phyloP scores from a whole-genome alignment of 2,797 vertebrate genomes.

The Notamacropus eugenii region DNA sequence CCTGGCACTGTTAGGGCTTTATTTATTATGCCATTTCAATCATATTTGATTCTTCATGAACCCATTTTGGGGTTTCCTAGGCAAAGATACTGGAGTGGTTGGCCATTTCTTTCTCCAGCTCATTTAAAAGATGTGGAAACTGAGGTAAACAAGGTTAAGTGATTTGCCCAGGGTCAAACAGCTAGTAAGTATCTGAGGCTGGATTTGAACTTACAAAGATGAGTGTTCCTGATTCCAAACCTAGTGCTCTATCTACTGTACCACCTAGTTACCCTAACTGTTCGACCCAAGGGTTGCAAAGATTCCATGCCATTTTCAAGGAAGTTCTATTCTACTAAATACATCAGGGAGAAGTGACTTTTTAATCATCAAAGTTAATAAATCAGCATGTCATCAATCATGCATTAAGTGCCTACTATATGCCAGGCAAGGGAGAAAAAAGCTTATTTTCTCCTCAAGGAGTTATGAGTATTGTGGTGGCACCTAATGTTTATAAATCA shows the following conservation, averaged over 20 bases:
- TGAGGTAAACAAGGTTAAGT: not conserved
- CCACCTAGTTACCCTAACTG: not conserved
- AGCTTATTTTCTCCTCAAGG: not conserved
- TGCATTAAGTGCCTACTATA: not conserved
- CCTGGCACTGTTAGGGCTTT: not conserved
- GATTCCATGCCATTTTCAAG: not conserved
- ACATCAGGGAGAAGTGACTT: not conserved
- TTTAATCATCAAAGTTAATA: not conserved
- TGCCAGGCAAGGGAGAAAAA: not conserved
- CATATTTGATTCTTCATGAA: not conserved
- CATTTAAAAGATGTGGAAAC: not conserved
- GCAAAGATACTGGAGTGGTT: not conserved
- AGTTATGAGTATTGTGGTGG: not conserved
- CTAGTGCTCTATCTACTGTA: not conserved
- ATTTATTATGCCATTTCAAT: not conserved
- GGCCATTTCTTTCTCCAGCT: not conserved
- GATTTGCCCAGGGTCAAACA: not conserved
- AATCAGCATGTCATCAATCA: not conserved
- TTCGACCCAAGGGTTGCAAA: not conserved
- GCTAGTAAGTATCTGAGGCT: not conserved
- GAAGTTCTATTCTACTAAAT: not conserved
- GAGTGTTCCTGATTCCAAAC: not conserved
- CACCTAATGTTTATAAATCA: not conserved
- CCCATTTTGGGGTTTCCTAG: not conserved
- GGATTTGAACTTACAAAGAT: not conserved